Conservation (phyloP, 2,797 vertebrate species). For the Taeniopygia guttata region DNA sequence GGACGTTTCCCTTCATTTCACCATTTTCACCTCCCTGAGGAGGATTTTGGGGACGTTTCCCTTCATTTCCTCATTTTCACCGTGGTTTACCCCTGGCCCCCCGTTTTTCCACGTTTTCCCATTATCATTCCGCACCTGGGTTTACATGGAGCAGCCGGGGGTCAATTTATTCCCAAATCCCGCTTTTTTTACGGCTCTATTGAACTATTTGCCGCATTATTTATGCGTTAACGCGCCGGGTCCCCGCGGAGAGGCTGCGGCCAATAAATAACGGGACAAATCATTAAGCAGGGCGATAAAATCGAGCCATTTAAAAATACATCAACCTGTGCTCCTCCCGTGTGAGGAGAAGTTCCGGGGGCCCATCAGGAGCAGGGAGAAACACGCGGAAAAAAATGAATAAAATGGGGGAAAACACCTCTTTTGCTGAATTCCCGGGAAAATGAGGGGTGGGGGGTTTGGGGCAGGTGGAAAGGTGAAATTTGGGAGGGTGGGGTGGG, state of each 20-base stretch:
- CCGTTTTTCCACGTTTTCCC: constrained; percentile 58
- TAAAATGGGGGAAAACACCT: neutral
- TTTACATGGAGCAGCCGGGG: constrained; percentile 74
- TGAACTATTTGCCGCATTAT: constrained; percentile 83
- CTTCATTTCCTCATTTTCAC: neutral
- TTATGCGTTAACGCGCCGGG: constrained; percentile 78
- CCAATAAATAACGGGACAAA: constrained; percentile 82
- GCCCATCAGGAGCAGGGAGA: constrained; percentile 25
- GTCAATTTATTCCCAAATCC: constrained; percentile 80
- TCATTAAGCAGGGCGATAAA: constrained; percentile 83
- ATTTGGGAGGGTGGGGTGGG: neutral
- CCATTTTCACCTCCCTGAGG: too few species aligned
- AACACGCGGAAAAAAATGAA: neutral
- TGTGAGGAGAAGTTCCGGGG: constrained; percentile 77
- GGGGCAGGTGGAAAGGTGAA: neutral
- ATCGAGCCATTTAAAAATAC: constrained; percentile 82
- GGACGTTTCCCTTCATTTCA: too few species aligned
- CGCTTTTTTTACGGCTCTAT: constrained; percentile 79
- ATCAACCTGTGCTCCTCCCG: constrained; percentile 74
- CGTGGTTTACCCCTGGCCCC: neutral
- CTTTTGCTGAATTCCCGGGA: neutral
- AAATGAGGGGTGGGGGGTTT: neutral
- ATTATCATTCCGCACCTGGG: constrained; percentile 73
- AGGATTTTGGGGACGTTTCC: neutral
- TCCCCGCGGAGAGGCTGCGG: too few species aligned